Conservation (phyloP, 2,797 vertebrate genomes). For the Sebastes alutus region DNA sequence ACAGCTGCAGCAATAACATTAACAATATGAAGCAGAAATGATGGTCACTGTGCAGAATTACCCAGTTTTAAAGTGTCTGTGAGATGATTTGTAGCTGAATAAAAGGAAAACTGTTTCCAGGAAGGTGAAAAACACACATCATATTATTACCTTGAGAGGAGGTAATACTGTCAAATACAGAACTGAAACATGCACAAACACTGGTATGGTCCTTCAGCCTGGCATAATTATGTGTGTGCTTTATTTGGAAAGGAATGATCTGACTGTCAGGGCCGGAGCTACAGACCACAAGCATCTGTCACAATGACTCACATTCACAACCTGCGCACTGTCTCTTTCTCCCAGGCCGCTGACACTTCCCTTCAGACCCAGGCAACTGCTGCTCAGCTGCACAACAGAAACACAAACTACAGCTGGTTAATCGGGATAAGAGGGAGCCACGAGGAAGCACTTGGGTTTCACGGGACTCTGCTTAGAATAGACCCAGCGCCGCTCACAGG, state of each 20-base stretch:
- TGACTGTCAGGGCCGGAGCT: conserved; percentile 19
- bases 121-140: neutral
- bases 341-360: conserved; percentile 27
- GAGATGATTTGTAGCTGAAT: neutral
- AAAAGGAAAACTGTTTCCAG: neutral
- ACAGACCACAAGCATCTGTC: conserved; percentile 46
- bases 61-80: neutral
- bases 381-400: conserved; percentile 15
- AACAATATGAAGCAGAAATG: neutral
- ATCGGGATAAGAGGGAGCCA: conserved; percentile 59
- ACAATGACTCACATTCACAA: conserved; percentile 52
- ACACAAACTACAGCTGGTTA: conserved; percentile 51
- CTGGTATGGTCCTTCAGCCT: conserved; percentile 21
- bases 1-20: neutral
- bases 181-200: conserved; percentile 28
- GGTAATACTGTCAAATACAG: neutral
- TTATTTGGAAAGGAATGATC: conserved; percentile 60
- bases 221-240: conserved; percentile 21
- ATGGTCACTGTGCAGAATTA: neutral
- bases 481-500: conserved; percentile 35
- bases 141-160: neutral
- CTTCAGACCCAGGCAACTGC: conserved; percentile 25
- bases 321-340: conserved; percentile 10
- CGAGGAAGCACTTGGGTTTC: conserved; percentile 76
- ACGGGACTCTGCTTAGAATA: conserved; percentile 68